Percentiles rank a stretch among this genome's conserved stretches.
Conservation (phyloP, 2,113 vertebrate species). For the Coryphaenoides rupestris region DNA sequence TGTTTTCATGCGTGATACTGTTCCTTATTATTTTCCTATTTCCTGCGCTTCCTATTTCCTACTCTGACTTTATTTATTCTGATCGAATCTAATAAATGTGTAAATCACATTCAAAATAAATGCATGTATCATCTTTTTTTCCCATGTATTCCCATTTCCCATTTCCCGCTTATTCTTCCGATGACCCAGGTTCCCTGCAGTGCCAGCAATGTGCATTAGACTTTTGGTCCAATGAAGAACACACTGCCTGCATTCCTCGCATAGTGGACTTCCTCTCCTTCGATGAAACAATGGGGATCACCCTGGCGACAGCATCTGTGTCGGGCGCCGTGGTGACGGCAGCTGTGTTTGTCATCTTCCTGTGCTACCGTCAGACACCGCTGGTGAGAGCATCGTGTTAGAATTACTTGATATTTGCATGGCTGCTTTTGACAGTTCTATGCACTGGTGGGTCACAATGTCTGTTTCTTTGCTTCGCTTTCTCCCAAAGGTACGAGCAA, state of each 20-base stretch:
- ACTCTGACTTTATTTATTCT: no score
- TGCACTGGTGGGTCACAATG: neutral
- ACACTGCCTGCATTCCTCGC: slow-evolving; percentile 47
- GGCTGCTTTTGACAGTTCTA: neutral
- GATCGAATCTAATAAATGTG: no score
- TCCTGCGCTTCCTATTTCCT: no score
- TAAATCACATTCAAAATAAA: no score
- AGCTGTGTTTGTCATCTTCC: slow-evolving; percentile 64
- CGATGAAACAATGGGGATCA: slow-evolving; percentile 48
- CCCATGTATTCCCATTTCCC: neutral
- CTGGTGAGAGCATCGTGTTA: slow-evolving; percentile 54
- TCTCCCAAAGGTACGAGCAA: slow-evolving; percentile 45
- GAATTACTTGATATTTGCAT: neutral
- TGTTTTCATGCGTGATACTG: no score
- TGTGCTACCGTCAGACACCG: slow-evolving; percentile 51
- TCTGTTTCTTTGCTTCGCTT: neutral
- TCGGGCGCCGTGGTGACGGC: slow-evolving; percentile 58
- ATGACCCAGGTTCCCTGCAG: slow-evolving; percentile 63
- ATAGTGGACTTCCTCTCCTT: slow-evolving; percentile 54
- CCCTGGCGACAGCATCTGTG: slow-evolving; percentile 44
- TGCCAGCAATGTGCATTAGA: slow-evolving; percentile 54
- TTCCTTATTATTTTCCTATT: no score
- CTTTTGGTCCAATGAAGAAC: slow-evolving; percentile 52
- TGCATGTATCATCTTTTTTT: no score
- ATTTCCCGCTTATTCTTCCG: neutral